Conservation (phyloP, 2,113 vertebrate genomes). For the Syrmaticus mikado region DNA sequence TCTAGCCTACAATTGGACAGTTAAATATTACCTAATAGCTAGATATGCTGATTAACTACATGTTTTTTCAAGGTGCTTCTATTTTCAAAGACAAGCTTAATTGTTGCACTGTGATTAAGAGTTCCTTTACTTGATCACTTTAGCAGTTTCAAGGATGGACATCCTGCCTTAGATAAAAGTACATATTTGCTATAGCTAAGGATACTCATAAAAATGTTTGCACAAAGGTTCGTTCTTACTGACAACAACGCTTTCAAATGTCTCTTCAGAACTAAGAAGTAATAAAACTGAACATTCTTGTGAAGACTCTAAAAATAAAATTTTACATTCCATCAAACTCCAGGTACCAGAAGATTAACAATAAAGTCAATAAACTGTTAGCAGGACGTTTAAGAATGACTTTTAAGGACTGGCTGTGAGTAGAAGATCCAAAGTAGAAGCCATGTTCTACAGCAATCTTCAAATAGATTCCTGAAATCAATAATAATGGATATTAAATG, state of each 20-base stretch:
- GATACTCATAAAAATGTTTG: no score
- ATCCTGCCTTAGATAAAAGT: no score
- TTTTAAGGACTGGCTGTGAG: neutral
- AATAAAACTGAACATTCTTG: neutral
- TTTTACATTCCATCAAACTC: neutral
- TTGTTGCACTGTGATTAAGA: no score
- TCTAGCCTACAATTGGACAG: no score
- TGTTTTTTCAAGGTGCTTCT: no score
- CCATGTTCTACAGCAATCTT: neutral
- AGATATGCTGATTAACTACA: no score
- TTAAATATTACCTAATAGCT: no score
- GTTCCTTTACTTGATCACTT: no score
- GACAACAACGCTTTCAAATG: neutral
- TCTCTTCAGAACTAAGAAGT: neutral
- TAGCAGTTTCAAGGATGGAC: no score
- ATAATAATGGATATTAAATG: neutral
- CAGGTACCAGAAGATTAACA: neutral
- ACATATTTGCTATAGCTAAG: no score
- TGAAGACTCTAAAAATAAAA: neutral
- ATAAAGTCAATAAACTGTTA: neutral
- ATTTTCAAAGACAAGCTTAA: no score
- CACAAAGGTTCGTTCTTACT: no score
- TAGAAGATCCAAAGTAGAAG: neutral
- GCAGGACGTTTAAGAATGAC: neutral
- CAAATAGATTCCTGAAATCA: neutral